Evolutionary conservation across 2,113 vertebrate species (phyloP).

Genomic region (Macrotus californicus): DNA sequence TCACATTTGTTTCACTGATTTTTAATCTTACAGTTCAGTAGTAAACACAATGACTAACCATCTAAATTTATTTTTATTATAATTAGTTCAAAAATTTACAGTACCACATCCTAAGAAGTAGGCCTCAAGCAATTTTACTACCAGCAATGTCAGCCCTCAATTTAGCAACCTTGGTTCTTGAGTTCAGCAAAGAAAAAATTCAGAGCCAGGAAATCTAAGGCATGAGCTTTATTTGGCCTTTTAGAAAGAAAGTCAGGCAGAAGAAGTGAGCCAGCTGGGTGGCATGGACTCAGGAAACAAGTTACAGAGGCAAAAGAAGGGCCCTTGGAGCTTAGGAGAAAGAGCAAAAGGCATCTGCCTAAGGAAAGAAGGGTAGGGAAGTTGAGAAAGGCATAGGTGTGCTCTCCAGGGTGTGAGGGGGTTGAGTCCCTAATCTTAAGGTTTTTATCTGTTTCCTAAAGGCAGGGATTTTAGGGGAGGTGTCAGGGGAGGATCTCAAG

Average conservation of each 20-base stretch:
- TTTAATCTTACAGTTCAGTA: slow-evolving; percentile 41
- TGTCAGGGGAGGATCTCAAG: not conserved
- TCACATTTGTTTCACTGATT: not conserved
- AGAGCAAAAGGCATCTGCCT: not conserved
- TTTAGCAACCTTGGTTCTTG: not conserved
- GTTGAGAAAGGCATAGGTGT: not conserved
- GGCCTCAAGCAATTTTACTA: slow-evolving; percentile 40
- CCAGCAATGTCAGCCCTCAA: not conserved
- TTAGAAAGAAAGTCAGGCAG: not conserved
- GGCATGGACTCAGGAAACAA: not conserved
- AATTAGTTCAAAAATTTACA: not conserved
- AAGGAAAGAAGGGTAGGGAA: not conserved
- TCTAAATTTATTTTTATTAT: slow-evolving; percentile 50
- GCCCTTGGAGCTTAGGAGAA: not conserved
- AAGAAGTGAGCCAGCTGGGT: not conserved
- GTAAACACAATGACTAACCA: slow-evolving; percentile 26
- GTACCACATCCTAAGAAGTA: slow-evolving; percentile 60
- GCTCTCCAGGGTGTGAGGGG: too few species aligned
- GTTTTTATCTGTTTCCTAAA: not conserved
- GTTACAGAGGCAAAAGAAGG: not conserved
- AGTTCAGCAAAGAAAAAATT: not conserved
- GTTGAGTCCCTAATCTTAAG: not conserved
- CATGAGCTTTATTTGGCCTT: not conserved
- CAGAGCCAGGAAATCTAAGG: not conserved
- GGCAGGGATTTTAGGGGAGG: not conserved